Evolutionary conservation across 2,113 vertebrate genomes (phyloP).

Genomic region (Diphyllodes magnificus): DNA sequence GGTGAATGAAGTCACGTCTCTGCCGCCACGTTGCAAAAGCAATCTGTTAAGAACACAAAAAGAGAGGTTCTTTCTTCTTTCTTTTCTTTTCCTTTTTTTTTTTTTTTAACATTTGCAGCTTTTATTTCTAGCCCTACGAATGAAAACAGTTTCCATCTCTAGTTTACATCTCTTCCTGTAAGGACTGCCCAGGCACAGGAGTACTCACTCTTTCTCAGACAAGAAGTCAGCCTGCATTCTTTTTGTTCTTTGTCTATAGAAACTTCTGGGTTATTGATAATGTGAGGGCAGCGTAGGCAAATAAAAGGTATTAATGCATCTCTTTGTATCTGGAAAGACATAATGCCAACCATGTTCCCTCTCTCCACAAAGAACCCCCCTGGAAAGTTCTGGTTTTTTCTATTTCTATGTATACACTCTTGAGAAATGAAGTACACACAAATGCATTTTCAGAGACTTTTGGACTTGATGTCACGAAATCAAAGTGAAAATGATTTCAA

Average conservation of each 20-base stretch:
- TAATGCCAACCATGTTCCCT: background rate
- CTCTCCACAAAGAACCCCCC: background rate
- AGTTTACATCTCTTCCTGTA: background rate
- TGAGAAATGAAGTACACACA: background rate
- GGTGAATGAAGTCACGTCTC: background rate
- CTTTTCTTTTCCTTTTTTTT: too few relatives aligned
- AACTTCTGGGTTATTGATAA: background rate
- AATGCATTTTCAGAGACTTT: slow-evolving; percentile 2
- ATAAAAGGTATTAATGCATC: slow-evolving; percentile 14
- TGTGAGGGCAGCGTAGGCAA: background rate
- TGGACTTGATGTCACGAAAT: background rate
- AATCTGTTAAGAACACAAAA: background rate
- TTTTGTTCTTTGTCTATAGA: background rate
- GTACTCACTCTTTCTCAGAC: background rate
- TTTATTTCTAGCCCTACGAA: background rate
- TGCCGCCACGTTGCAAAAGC: background rate
- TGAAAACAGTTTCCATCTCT: background rate
- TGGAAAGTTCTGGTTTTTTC: background rate
- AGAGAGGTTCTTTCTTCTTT: background rate
- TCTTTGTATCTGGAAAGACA: background rate
- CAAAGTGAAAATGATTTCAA: slow-evolving; percentile 31
- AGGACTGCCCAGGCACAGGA: background rate
- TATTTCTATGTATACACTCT: background rate
- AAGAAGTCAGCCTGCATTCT: background rate
- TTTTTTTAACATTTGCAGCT: background rate